Evolutionary conservation across 1,140 invertebrate genomes (phyloP), one percentile per base, ranked within the genome.

Genomic region (Chelonus insularis): DNA sequence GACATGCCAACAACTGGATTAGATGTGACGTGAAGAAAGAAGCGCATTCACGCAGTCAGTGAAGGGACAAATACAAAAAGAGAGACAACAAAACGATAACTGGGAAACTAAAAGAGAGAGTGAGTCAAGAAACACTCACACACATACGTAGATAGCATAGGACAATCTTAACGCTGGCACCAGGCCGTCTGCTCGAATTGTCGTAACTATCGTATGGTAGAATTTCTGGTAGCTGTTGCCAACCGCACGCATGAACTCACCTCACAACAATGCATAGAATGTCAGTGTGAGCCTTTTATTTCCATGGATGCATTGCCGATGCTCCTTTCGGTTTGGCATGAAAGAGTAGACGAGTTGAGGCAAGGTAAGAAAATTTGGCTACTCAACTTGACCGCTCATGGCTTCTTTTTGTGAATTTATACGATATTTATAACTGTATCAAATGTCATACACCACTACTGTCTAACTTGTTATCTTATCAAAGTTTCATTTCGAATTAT

Each of bases 161-260:
- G 37, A 36, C 41, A n/a, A 60, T 52, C 51, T 48, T 43, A 37
- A 43, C 60, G 68, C 73, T 76, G 76, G 75, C 75, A 78, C 76
- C 75, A 77, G 69, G 73, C 75, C 72, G 78, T 78, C 78, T 80
- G 73, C 74, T 73, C 65, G 69, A 72, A 64, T 71, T 71, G 69
- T 69, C 60, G 64, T 66, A 62, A 62, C 59, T 63, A 45, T 57
- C 59, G 41, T 50, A 45, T 57, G 57, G 41, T 50, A 58, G 20
- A 60, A 47, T 56, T 62, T 47, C 23, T 45, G 29, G 29, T 57
- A 36, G 37, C 37, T 47, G 50, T 48, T 66, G 64, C 64, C 64
- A 66, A 66, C 55, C 55, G 57, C 52, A 60, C 57, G 12, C 36
- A 50, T 43, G n/a, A 14, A n/a, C 29, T 34, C n/a, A 23, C 21